Percentiles rank a stretch among this genome's conserved stretches.
Evolutionary conservation across 2,888 invertebrate species (phyloP).

Genomic region (Drosophila algonquin): DNA sequence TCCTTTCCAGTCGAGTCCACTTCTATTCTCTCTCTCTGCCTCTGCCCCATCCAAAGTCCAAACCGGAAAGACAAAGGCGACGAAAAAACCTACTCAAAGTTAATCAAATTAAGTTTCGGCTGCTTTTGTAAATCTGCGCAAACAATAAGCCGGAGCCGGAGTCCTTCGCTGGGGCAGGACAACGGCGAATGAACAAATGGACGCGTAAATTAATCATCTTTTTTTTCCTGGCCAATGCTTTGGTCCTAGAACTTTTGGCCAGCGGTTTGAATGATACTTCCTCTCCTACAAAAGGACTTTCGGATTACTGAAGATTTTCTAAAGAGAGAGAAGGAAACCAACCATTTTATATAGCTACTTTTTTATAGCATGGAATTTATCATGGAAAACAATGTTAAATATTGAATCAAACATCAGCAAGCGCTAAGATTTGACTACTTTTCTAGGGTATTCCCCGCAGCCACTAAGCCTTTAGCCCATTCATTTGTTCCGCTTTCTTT

Average conservation of each 20-base stretch:
- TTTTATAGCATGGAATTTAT: neutral
- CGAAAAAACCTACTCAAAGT: constrained; percentile 56
- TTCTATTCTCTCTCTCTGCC: constrained; percentile 1
- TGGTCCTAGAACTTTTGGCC: constrained; percentile 28
- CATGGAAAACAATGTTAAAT: neutral
- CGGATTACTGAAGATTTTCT: neutral
- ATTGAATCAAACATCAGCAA: neutral
- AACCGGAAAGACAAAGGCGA: constrained; percentile 56
- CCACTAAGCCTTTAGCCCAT: constrained; percentile 31
- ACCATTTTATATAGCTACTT: neutral
- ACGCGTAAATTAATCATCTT: constrained; percentile 72
- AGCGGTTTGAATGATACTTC: constrained; percentile 42
- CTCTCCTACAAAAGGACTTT: constrained; percentile 7
- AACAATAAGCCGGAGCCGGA: constrained; percentile 48
- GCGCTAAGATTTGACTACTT: neutral
- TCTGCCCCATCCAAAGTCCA: constrained; percentile 8
- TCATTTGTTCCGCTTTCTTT: constrained; percentile 37
- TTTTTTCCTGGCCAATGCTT: constrained; percentile 33
- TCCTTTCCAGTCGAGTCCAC: constrained; percentile 9
- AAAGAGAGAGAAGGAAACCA: neutral
- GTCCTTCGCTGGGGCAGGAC: constrained; percentile 4
- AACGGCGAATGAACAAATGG: constrained; percentile 49
- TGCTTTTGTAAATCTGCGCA: constrained; percentile 51
- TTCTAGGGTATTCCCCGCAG: constrained; percentile 10
- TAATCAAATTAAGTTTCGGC: constrained; percentile 75